Base-by-base conservation (phyloP, 2,797 vertebrate species). In the Enteromius anoplus region DNA sequence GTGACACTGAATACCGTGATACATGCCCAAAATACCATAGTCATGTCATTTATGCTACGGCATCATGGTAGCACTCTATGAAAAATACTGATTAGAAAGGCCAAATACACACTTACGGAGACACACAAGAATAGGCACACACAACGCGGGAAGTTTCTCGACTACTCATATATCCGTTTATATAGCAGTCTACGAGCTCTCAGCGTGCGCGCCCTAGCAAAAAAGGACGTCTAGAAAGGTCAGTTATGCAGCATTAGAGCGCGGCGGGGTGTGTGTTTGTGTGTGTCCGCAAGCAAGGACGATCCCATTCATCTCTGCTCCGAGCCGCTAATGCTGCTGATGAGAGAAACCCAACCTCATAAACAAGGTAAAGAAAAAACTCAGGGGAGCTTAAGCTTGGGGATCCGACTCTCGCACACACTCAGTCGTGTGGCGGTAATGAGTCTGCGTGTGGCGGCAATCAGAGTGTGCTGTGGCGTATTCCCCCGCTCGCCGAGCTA, bases 401-500 rank as follows among this genome's bases (percentile, higher is more conserved):
- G 23, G 23, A 76, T 29, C 45, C 58, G 0, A 14, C 11, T 1
- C 37, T 62, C 29, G 11, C 53, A 26, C 65, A 65, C 75, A 77
- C 75, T 49, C 8, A 14, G 10, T 40, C n/a, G 60, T 71, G 78
- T 72, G 60, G 58, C 17, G 77, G 60, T 78, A 76, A 68, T 55
- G 29, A 80, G 83, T 81, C 58, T 45, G 65, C 55, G 78, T 55
- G 73, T 66, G 68, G 49, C 26, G 40, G 84, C 69, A 49, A 79
- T 76, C 65, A 78, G 78, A 26, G 34, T 69, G 86, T 58, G 42
- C 32, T 70, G 80, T 29, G 68, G 72, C 76, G 79, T 73, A 72
- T 87, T 75, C 72, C 72, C 79, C 47, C 49, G 70, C 32, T 81
- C 80, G 68, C 79, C 17, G 83, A 86, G 87, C 58, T 85, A 84